These are phyloP conservation scores for Centropus bengalensis DNA, from an alignment of 2,113 vertebrate species.

Conservation along the genomic window DNA sequence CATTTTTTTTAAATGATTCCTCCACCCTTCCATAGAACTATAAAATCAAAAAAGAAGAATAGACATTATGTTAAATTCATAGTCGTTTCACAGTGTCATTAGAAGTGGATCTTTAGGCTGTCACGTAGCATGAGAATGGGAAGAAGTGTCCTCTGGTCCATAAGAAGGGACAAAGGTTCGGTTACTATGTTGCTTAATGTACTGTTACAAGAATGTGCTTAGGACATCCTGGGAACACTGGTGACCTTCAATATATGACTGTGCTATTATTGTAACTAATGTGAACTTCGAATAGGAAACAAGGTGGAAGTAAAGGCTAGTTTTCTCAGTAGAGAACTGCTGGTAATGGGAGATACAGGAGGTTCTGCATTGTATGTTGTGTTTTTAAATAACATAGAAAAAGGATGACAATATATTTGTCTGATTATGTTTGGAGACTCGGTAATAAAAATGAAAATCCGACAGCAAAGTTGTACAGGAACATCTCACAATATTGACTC, in stretches of 20 bases:
- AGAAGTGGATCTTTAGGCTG: background rate
- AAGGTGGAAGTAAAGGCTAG: background rate
- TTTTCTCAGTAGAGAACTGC: background rate
- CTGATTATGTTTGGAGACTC: background rate
- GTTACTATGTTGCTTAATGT: fast-evolving
- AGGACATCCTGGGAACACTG: background rate
- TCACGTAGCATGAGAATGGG: background rate
- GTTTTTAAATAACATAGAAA: background rate
- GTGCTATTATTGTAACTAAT: background rate
- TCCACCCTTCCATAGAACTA: background rate
- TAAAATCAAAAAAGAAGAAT: background rate
- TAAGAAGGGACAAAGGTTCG: background rate
- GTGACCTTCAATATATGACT: background rate
- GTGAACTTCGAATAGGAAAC: background rate
- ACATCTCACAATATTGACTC: background rate
- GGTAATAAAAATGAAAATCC: background rate
- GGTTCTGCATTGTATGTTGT: background rate
- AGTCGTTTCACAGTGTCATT: background rate
- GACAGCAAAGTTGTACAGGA: background rate
- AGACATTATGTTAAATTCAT: background rate
- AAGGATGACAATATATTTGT: background rate
- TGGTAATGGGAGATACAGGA: background rate
- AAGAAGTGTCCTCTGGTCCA: background rate
- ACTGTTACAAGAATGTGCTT: background rate
- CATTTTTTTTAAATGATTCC: background rate